Evolutionary conservation across 1,140 invertebrate species (phyloP), one percentile per base, ranked within the genome.

Genomic region (Hirudo medicinalis): DNA sequence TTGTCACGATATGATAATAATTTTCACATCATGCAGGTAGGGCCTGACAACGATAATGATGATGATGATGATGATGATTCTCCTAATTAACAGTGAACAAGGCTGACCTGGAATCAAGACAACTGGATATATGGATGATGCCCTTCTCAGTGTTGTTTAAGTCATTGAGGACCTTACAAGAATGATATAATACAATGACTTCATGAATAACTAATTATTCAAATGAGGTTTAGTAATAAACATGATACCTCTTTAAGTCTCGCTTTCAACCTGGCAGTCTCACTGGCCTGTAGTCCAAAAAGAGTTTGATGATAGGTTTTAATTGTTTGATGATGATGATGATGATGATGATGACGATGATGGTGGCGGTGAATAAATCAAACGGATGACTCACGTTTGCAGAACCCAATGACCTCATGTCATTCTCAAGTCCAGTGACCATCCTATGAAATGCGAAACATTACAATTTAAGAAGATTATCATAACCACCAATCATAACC

Each of bases 241-340:
- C 29, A 63, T 15, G 57, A 22, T 25, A 22, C 57, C 22, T 32
- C 22, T 20, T 25, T 63, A 11, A 32, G 57, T 63, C 29, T 63
- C 19, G 22, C 57, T 63, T 32, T 63, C 57, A 25, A 32, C 57
- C 22, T 63, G 9, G 8, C 11, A 49, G 43, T 49, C 57, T 25
- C 22, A 63, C 19, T 63, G 19, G 57, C 22, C 57, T 25, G 57
- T 11, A 22, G 57, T 63, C 19, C 15, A 32, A 32, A 63, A 63
- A 8, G 8, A 13, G 19, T 60, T 27, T 60, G 27, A 60, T 60
- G 29, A 63, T 4, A 63, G 29, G 19, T 13, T 25, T 25, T 32
- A 63, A 13, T 32, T 25, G 19, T 63, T 49, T 63, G 54, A 57
- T 57, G 54, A 57, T 57, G 25, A 57, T 57, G 25, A 57, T 57